Conservation (phyloP, 2,888 invertebrate genomes). For the Drosophila prostipennis region DNA sequence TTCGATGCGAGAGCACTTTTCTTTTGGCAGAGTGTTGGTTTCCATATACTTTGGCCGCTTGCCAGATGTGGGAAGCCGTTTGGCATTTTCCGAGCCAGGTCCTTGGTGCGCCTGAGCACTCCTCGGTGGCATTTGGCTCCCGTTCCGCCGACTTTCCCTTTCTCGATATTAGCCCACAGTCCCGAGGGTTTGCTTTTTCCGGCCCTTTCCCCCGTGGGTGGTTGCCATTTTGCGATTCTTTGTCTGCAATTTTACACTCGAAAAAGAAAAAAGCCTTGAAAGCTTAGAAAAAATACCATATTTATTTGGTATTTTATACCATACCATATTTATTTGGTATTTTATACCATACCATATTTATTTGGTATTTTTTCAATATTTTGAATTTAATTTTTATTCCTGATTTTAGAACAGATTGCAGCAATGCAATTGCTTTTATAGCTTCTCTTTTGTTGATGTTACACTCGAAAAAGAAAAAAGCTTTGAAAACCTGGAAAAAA, state of each 20-base stretch:
- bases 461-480: no score
- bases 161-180: slow-evolving; percentile 19
- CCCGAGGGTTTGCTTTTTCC: slow-evolving; percentile 27
- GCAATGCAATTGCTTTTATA: no score
- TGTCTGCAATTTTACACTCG: slow-evolving; percentile 9
- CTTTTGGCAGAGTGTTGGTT: slow-evolving; percentile 23
- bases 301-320: not conserved
- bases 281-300: no score
- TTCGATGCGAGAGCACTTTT: slow-evolving; percentile 27
- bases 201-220: slow-evolving; percentile 28
- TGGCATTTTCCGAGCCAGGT: slow-evolving; percentile 38
- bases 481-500: no score
- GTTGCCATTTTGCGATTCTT: slow-evolving; percentile 32
- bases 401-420: no score
- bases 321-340: no score
- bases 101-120: slow-evolving; percentile 47
- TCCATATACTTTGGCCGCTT: slow-evolving; percentile 30
- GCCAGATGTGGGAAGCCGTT: slow-evolving; percentile 32
- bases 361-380: no score
- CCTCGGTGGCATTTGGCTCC: slow-evolving; percentile 14
- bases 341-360: no score
- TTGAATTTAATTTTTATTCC: no score
- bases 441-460: slow-evolving; percentile 61
- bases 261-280: no score
- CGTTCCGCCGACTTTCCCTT: slow-evolving; percentile 40